Conservation (phyloP, 2,888 invertebrate genomes). For the Ypsolopha sequella region DNA sequence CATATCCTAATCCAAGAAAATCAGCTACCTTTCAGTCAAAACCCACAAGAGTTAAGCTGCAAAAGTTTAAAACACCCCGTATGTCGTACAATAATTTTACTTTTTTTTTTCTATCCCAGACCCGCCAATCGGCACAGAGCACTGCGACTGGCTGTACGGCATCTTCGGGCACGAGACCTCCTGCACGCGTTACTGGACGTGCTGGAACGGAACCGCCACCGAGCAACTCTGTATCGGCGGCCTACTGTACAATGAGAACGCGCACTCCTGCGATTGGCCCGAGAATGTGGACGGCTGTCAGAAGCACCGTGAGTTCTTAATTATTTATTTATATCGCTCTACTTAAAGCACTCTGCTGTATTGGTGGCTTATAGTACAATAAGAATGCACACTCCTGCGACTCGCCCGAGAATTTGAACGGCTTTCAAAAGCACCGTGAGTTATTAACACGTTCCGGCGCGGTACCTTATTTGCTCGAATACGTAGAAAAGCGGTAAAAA, state of each 20-base stretch:
- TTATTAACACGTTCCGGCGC: neutral
- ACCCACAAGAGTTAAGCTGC: too few species aligned
- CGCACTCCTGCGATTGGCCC: conserved; percentile 95
- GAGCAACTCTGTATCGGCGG: conserved; percentile 94
- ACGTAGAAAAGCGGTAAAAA: too few species aligned
- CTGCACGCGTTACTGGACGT: conserved; percentile 94
- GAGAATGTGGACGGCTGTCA: conserved; percentile 94
- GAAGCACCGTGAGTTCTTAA: conserved; percentile 87
- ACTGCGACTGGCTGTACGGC: conserved; percentile 94
- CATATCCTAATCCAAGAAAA: too few species aligned
- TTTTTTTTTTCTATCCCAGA: conserved; percentile 59
- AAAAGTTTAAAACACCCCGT: too few species aligned
- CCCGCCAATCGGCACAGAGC: conserved; percentile 85
- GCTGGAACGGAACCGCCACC: conserved; percentile 94
- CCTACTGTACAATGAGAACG: conserved; percentile 89
- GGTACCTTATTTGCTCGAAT: too few species aligned
- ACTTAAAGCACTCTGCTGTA: conserved; percentile 68
- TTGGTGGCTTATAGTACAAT: conserved; percentile 91
- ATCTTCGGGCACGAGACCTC: conserved; percentile 95
- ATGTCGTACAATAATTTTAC: too few species aligned
- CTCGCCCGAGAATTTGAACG: conserved; percentile 78
- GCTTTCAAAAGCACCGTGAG: neutral
- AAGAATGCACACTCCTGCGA: conserved; percentile 93
- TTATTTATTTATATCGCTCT: neutral
- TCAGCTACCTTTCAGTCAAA: too few species aligned